Base-by-base conservation (phyloP, 2,113 vertebrate species). In the Ophthalmolycus amberensis region DNA sequence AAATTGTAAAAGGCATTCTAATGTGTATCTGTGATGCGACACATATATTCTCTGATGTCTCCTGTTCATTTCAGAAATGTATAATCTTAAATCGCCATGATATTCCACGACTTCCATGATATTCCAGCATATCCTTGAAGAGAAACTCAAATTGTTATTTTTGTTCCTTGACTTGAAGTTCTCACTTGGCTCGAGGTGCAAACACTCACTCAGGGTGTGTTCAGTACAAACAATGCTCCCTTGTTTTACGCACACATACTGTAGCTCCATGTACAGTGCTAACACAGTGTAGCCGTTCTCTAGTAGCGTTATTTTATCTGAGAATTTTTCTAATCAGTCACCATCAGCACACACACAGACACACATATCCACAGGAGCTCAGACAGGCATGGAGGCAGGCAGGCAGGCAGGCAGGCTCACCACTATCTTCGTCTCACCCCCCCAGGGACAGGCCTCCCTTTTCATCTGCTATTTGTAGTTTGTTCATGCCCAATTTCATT, bases 401-500 rank as follows among this genome's bases (percentile, higher is more conserved):
- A 42, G 40, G 82, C 90, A 73, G 29, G 29, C n/a, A 87, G 83
- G 48, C 48, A 25, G 79, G 85, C 90, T 89, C 86, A 80, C 91
- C 82, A 84, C 93, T 94, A 94, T 94, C 94, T 94, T 64, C 69
- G 92, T 90, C 93, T 89, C 91, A 89, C 89, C 92, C 93, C 94
- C 94, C 93, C 85, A 88, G 93, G 95, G 95, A 95, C 93, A 93
- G 84, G 90, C 93, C 91, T 95, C 93, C 93, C 95, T 95, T 95
- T 96, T 96, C 95, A 95, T 95, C 95, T 95, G 94, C 95, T 95
- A 97, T 98, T 98, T 98, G 97, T 97, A 97, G 95, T 95, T 94
- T 95, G 95, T 95, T 96, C 95, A 96, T 98, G 97, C 97, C 97
- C 97, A 98, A 95, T 98, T 98, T 98, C 97, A 99, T 99, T 99